Base-by-base conservation (phyloP, 2,113 vertebrate species). In the Dissostichus mawsoni region DNA sequence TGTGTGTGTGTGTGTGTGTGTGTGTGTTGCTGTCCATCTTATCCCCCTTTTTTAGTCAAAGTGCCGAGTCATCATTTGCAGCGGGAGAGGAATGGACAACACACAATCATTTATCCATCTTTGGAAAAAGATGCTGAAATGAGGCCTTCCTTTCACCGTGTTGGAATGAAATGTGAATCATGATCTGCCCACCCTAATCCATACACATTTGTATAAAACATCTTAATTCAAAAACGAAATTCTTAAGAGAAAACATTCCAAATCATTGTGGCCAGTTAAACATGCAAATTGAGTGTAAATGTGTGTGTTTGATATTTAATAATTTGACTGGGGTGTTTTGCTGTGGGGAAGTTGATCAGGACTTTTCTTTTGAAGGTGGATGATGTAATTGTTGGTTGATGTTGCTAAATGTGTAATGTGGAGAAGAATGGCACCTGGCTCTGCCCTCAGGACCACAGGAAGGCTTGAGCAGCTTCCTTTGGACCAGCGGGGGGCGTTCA, bases 401-500 rank as follows among this genome's bases (percentile, higher is more conserved):
- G 72, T 74, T 70, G 57, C 44, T 87, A 59, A 81, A 62, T 73
- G 76, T 80, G 61, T 79, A 55, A 59, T 67, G 13, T 75, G 45
- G 57, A 76, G 56, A 55, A 62, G 3, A 58, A 44, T 36, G 5
- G 59, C 58, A 44, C 62, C 66, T 76, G 87, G 69, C 76, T 89
- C 75, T 29, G 67, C 70, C 64, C 76, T 9, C 18, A 33, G 48
- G 29, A 59, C 51, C 90, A 61, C 65, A 88, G 92, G 87, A 90
- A 94, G 95, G 92, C 55, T 95, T 96, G 95, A 96, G 95, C 95
- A 96, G 94, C 95, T 95, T 92, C 86, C 89, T 92, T 48, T 82
- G 89, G 83, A 79, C 58, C 57, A 25, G 77, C 64, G 14, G 78
- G 86, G 80, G 45, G 74, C 0, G 78, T 4, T 68, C 78, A 57